Base-by-base conservation (phyloP, 2,888 invertebrate species). In the Anthoptus insignis region DNA sequence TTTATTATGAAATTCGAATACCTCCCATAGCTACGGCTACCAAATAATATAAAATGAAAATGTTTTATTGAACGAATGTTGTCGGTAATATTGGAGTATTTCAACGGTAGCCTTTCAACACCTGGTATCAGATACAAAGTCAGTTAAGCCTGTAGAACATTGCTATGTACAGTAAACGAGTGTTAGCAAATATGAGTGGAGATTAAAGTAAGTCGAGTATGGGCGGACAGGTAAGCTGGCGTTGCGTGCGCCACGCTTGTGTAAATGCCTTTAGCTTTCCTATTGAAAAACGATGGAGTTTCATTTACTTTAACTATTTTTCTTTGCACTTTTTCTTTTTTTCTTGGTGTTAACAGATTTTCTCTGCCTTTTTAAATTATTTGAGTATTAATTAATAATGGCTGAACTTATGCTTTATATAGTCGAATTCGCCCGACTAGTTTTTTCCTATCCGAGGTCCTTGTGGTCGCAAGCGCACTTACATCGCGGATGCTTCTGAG, bases 151-250 rank as follows among this genome's bases (percentile, higher is more conserved):
- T 27, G 54, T 32, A 29, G 16, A 57, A 61, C 64, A 52, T 50
- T 58, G 50, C 64, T 57, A 64, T 64, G 56, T 64, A 64, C 56
- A 52, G 71, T 66, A 67, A 73, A 76, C 74, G 78, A 73, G 76
- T 77, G 79, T 81, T 83, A 81, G 81, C 79, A 77, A 86, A 87
- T 86, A 86, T 85, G 84, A 86, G 78, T 80, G 75, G 74, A 82
- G 83, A 86, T 87, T 86, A 86, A 76, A 77, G 79, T 76, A 74
- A 79, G 76, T 77, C 76, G 72, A 78, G 77, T 73, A 76, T 72
- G 80, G 77, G 67, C 79, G 78, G 65, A 71, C 72, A 74, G 73
- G 76, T 79, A 78, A 80, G 79, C 80, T 78, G 76, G 72, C 72
- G 75, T 78, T 82, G 85, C 86, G 82, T 83, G 83, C 83, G 78